Evolutionary conservation across 2,797 vertebrate species (phyloP), one percentile per base, ranked within the genome.

Genomic region (Percopsis omiscomaycus): DNA sequence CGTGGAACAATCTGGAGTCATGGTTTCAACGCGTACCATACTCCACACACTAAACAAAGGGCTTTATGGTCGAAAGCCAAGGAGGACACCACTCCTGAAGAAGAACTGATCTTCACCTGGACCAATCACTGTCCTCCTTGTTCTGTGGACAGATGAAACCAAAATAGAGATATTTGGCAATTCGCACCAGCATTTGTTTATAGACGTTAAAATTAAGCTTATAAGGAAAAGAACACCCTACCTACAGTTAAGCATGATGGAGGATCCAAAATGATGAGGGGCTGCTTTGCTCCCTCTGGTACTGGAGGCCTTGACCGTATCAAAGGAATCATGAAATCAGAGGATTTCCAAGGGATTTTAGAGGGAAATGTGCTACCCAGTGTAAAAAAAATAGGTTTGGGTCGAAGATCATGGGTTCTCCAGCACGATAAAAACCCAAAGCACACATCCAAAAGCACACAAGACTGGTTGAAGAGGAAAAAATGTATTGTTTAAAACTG

Each of bases 31-130:
- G 46, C 3, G 12, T n/a, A 48, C 46, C 46, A 48, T 48, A 48
- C 9, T 2, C 46, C 46, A 8, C 47, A 63, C 68, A 22, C 22
- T 22, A 22, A 22, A 22, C 22, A 15, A 16, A 62, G 52, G 52
- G 52, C 45, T 71, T 51, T 37, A 61, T 71, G 57, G 63, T 32
- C 14, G 29, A 45, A 66, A 57, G 69, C 32, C 57, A 71, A 71
- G 51, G 37, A 61, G 30, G 45, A 61, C 57, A 4, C 56, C 22
- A 66, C 16, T 60, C 57, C 55, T 64, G 47, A 22, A 22, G 22
- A 22, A 22, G 0, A n/a, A 50, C 53, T 51, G 42, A 51, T 45
- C 46, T 46, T 52, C 16, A 69, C 51, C 51, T 61, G 6, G n/a
- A 44, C 29, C 60, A 65, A 65, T 10, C 55, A 55, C 30, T 60